Percentiles rank a stretch among this genome's conserved stretches.
phyloP scores from a whole-genome alignment of 2,113 vertebrate species.

The Myocastor coypus region DNA sequence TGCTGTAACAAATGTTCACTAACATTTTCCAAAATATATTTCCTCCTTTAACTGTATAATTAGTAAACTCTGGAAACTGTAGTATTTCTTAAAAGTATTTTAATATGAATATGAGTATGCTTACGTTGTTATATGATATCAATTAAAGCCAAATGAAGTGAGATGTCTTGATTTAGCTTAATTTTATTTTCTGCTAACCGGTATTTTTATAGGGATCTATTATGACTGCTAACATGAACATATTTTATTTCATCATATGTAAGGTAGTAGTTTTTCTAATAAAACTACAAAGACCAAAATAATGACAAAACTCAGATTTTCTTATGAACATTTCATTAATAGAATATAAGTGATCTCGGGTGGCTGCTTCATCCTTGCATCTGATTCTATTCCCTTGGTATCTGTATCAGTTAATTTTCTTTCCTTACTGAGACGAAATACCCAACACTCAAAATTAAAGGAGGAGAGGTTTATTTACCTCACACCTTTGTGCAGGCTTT shows the following conservation, averaged over 20 bases:
- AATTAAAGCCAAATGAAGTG: not conserved
- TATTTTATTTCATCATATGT: not conserved
- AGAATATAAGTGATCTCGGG: slow-evolving; percentile 43
- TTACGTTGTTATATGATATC: not conserved
- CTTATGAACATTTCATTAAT: slow-evolving; percentile 39
- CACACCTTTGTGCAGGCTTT: not conserved
- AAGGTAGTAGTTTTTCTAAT: slow-evolving; percentile 45
- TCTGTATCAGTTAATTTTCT: not conserved
- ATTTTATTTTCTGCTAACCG: slow-evolving; percentile 1
- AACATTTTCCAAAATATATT: not conserved
- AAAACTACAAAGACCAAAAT: slow-evolving; percentile 37
- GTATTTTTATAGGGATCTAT: not conserved
- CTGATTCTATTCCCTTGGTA: slow-evolving; percentile 22
- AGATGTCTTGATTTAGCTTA: not conserved
- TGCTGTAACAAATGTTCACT: not conserved
- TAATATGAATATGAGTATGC: not conserved
- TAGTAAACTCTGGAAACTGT: not conserved
- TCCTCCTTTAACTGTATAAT: not conserved
- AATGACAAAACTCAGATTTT: not conserved
- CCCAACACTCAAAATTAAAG: not conserved
- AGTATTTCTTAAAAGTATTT: slow-evolving; percentile 28
- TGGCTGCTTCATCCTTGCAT: slow-evolving; percentile 17
- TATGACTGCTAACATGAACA: not conserved
- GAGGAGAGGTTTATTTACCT: not conserved
- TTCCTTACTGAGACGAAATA: not conserved